Percentiles rank a stretch among this genome's conserved stretches.
Conservation (phyloP, 1,140 invertebrate species). For the Neodiprion fabricii region DNA sequence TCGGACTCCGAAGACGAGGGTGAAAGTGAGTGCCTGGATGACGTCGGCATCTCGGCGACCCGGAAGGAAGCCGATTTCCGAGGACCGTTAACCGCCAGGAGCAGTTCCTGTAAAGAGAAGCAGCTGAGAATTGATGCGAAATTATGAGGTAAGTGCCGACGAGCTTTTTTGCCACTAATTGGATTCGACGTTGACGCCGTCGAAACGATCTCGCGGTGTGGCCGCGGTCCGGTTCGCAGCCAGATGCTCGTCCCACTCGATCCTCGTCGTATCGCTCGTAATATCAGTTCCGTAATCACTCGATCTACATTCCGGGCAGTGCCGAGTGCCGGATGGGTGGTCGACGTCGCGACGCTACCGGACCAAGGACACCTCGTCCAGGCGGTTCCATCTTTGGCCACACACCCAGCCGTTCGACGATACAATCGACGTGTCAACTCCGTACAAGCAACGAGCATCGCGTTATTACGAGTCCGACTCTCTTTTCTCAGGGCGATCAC, state of each 20-base stretch:
- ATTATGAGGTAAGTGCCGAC: too few species aligned
- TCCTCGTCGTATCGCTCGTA: conserved; percentile 44
- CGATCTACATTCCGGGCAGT: conserved; percentile 52
- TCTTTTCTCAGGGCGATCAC: background rate
- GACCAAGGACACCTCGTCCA: conserved; percentile 11
- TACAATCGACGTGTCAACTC: conserved; percentile 18
- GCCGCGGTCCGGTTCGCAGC: too few species aligned
- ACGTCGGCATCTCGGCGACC: background rate
- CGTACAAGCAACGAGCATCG: conserved; percentile 12
- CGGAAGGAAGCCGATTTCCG: background rate
- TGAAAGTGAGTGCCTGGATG: background rate
- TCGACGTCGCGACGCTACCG: conserved; percentile 29
- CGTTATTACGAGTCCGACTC: background rate
- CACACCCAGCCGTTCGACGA: conserved; percentile 20
- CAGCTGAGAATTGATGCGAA: too few species aligned
- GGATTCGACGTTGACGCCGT: too few species aligned
- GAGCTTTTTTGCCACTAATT: too few species aligned
- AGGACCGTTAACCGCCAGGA: background rate
- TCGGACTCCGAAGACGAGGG: background rate
- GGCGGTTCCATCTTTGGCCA: conserved; percentile 32
- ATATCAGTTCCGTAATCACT: conserved; percentile 47
- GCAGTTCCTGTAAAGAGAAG: too few species aligned
- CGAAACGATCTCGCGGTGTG: too few species aligned
- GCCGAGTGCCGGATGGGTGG: conserved; percentile 51
- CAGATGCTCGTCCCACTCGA: background rate